These are phyloP conservation scores for Agriopis aurantiaria DNA, from an alignment of 2,888 invertebrate genomes.

Conservation along the genomic window DNA sequence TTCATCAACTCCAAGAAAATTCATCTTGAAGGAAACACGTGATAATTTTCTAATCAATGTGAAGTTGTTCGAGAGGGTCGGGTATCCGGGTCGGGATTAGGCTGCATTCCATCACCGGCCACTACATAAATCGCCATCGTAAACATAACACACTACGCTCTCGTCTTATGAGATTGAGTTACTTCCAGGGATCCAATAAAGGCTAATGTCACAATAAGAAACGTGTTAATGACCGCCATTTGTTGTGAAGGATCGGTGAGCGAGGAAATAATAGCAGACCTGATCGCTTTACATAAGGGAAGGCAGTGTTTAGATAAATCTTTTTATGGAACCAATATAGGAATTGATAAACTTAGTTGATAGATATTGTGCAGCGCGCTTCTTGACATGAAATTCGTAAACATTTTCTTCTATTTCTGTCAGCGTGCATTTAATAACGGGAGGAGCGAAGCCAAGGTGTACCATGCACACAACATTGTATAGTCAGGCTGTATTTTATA, in stretches of 20 bases:
- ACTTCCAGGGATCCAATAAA: constrained; percentile 71
- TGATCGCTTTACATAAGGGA: constrained; percentile 37
- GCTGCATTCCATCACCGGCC: constrained; percentile 40
- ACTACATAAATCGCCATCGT: constrained; percentile 49
- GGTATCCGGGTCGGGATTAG: constrained; percentile 35
- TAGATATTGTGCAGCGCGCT: not conserved
- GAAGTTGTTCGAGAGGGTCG: constrained; percentile 35
- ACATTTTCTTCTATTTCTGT: not conserved
- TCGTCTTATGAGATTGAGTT: constrained; percentile 65
- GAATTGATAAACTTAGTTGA: not conserved
- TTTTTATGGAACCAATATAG: constrained; percentile 5
- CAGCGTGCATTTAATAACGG: too few relatives aligned
- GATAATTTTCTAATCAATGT: constrained; percentile 40
- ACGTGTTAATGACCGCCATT: constrained; percentile 75
- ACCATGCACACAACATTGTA: too few relatives aligned
- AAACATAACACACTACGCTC: constrained; percentile 61
- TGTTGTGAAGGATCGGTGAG: constrained; percentile 62
- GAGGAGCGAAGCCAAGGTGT: too few relatives aligned
- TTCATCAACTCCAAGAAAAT: constrained; percentile 21
- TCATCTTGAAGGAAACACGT: constrained; percentile 25
- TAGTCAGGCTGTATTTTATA: too few relatives aligned
- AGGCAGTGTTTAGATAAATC: constrained; percentile 13
- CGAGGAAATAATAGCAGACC: constrained; percentile 60
- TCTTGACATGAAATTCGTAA: not conserved
- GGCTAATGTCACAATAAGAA: constrained; percentile 76